phyloP scores from a whole-genome alignment of 1,140 invertebrate species.

The Drosophila aff. region DNA sequence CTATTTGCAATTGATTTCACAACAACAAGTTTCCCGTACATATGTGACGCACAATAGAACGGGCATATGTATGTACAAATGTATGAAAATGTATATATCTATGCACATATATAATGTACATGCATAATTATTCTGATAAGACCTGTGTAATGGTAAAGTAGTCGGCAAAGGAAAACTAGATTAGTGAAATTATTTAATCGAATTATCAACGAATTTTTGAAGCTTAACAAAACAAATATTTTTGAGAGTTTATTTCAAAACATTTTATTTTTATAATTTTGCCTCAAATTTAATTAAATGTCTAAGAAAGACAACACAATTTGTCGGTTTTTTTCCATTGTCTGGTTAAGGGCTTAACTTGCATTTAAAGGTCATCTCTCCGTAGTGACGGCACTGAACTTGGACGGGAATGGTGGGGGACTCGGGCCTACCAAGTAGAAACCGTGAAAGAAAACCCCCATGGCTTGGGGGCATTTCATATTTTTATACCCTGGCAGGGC shows the following conservation, averaged over 20 bases:
- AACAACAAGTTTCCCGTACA: constrained; percentile 3
- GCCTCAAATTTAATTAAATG: constrained; percentile 44
- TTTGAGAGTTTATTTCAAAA: constrained; percentile 30
- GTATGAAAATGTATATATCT: too few relatives aligned
- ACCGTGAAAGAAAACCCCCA: background rate
- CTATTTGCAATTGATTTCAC: constrained; percentile 28
- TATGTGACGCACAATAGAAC: constrained; percentile 1
- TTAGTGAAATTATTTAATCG: background rate
- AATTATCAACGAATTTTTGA: background rate
- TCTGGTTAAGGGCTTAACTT: constrained; percentile 53
- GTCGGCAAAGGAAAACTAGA: background rate
- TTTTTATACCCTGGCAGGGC: too few relatives aligned
- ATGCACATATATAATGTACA: background rate
- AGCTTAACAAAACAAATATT: background rate
- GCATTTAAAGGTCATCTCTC: constrained; percentile 77
- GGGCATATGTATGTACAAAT: background rate
- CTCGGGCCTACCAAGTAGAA: too few relatives aligned
- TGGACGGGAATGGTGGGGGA: constrained; percentile 29
- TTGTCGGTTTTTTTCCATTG: constrained; percentile 8
- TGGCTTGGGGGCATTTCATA: background rate
- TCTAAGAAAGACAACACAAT: constrained; percentile 12
- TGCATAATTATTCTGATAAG: background rate
- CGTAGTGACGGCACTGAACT: constrained; percentile 64
- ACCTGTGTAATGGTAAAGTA: background rate
- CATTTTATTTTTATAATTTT: constrained; percentile 18